Conservation (phyloP, 2,888 invertebrate genomes). For the Yponomeuta sedellus region DNA sequence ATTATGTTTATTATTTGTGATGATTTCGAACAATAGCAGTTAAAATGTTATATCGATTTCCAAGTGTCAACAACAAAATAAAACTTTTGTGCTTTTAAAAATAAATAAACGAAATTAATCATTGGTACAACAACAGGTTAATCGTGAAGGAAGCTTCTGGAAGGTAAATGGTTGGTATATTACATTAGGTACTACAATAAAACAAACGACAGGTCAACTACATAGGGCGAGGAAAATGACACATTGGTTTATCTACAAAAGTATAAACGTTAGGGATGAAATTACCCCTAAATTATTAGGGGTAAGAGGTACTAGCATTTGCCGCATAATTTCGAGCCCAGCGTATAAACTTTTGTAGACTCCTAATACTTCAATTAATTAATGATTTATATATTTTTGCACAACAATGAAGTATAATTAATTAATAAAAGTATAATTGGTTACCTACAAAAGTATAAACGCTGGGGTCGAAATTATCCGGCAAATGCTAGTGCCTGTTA, state of each 20-base stretch:
- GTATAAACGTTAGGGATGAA: conserved; percentile 2
- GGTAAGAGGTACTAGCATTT: too few species aligned
- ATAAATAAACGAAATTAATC: conserved; percentile 14
- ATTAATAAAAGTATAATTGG: too few species aligned
- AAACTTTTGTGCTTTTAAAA: conserved; percentile 69
- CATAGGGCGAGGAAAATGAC: conserved; percentile 61
- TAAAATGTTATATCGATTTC: conserved; percentile 60
- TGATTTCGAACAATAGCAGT: conserved; percentile 69
- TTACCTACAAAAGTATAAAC: conserved; percentile 6
- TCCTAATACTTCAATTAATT: too few species aligned
- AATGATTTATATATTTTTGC: too few species aligned
- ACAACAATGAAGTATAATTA: too few species aligned
- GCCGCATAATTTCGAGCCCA: too few species aligned
- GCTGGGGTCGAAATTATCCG: background rate
- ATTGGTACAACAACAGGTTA: conserved; percentile 12
- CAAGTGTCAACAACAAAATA: conserved; percentile 71
- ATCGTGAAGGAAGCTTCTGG: conserved; percentile 4
- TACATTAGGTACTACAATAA: conserved; percentile 38
- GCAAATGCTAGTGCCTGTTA: too few species aligned
- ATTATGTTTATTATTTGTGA: conserved; percentile 73
- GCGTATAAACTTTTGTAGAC: too few species aligned
- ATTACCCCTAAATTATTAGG: too few species aligned
- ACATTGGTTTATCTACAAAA: conserved; percentile 3
- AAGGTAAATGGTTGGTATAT: background rate
- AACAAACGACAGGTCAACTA: conserved; percentile 37